A percentile compares a stretch with the other conserved stretches of the same genome.
Conservation (phyloP, 2,888 invertebrate genomes). For the Andricus quercusramuli region DNA sequence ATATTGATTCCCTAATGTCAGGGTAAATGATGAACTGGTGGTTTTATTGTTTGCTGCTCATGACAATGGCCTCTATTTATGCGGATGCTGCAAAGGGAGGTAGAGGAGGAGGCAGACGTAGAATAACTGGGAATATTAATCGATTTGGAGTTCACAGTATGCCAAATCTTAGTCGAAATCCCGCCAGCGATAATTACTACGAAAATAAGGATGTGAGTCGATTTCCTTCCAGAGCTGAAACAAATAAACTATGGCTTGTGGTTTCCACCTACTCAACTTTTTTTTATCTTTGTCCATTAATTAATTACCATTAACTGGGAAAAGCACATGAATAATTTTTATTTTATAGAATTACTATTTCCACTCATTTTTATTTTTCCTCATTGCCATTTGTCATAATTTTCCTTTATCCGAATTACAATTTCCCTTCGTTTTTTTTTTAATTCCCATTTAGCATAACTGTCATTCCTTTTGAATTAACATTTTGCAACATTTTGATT, state of each 20-base stretch:
- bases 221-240: not conserved
- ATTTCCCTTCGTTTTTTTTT: too few species aligned
- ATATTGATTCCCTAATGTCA: conserved; percentile 32
- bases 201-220: conserved; percentile 84
- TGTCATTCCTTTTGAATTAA: too few species aligned
- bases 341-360: too few species aligned
- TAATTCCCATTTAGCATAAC: too few species aligned
- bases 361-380: too few species aligned
- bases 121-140: conserved; percentile 23
- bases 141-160: conserved; percentile 63
- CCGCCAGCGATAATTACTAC: conserved; percentile 82
- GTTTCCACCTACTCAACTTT: too few species aligned
- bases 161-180: conserved; percentile 81
- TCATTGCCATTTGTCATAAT: too few species aligned
- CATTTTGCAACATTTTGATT: too few species aligned
- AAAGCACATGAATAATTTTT: too few species aligned
- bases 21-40: conserved; percentile 63
- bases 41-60: conserved; percentile 59
- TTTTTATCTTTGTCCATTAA: too few species aligned
- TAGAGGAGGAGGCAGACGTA: conserved; percentile 51
- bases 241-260: not conserved
- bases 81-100: conserved; percentile 57
- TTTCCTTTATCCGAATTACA: too few species aligned
- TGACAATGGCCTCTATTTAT: conserved; percentile 59
- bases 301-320: too few species aligned